These are phyloP conservation scores for Pogonophryne albipinna DNA, from an alignment of 2,797 vertebrate genomes.

Conservation along the genomic window DNA sequence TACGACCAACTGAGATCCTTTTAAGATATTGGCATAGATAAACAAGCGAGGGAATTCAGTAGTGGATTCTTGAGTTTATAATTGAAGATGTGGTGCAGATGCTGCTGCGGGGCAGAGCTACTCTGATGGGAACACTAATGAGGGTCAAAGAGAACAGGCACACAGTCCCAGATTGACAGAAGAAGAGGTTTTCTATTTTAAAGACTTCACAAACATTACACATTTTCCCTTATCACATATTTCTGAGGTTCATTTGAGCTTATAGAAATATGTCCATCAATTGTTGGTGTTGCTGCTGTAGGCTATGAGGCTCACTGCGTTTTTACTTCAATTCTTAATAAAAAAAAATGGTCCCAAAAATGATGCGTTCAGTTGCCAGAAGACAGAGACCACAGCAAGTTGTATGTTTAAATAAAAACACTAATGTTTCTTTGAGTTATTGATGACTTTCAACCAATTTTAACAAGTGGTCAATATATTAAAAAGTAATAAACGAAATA, in stretches of 20 bases:
- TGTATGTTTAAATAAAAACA: too few relatives aligned
- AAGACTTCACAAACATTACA: background rate
- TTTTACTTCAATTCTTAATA: background rate
- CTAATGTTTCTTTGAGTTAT: background rate
- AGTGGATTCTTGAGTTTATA: slow-evolving; percentile 1
- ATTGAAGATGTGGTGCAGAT: slow-evolving; percentile 16
- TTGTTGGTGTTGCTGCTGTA: too few relatives aligned
- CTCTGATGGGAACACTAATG: slow-evolving; percentile 14
- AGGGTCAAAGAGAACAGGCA: slow-evolving; percentile 21
- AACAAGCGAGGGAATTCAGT: background rate
- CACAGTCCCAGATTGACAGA: slow-evolving; percentile 24
- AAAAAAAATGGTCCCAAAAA: too few relatives aligned
- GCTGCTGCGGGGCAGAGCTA: slow-evolving; percentile 10
- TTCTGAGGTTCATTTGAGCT: background rate
- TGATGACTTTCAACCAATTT: background rate
- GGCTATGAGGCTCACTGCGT: too few relatives aligned
- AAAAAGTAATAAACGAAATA: background rate
- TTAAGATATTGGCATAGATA: slow-evolving; percentile 12
- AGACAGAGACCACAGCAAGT: too few relatives aligned
- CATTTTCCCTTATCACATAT: background rate
- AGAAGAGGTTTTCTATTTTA: slow-evolving; percentile 25
- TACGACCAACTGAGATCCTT: slow-evolving; percentile 18
- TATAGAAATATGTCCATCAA: too few relatives aligned
- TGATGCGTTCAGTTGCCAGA: too few relatives aligned
- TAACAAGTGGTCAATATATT: background rate